Evolutionary conservation across 2,113 vertebrate species (phyloP).

Genomic region (Neodon shergylaensis): DNA sequence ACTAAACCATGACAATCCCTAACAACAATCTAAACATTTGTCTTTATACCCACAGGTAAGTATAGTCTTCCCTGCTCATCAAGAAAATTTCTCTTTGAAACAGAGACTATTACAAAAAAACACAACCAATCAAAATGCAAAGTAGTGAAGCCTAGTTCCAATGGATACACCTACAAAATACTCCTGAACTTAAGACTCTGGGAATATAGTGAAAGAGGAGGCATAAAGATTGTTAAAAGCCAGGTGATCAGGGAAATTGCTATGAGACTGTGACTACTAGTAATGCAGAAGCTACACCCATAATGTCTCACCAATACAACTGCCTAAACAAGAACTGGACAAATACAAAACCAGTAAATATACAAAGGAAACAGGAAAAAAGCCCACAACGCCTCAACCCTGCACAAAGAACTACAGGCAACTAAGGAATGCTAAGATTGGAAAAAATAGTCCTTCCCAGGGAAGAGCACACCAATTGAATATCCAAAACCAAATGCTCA

Average conservation of each 20-base stretch:
- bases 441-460: not conserved
- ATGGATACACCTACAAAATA: not conserved
- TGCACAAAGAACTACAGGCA: not conserved
- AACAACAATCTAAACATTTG: not conserved
- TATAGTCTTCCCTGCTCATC: not conserved
- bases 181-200: not conserved
- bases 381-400: not conserved
- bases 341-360: not conserved
- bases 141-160: not conserved
- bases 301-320: not conserved
- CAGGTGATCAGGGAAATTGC: not conserved
- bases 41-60: not conserved
- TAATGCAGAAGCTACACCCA: not conserved
- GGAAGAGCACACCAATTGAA: too few species aligned
- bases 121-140: not conserved
- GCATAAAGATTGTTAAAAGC: not conserved
- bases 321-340: not conserved
- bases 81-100: not conserved
- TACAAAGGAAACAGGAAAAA: not conserved
- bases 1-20: not conserved
- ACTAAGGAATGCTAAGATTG: not conserved
- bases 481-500: not conserved
- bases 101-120: not conserved
- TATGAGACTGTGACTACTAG: too few species aligned
- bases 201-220: not conserved